Conservation (phyloP, 2,888 invertebrate genomes). For the Heliconius sara region DNA sequence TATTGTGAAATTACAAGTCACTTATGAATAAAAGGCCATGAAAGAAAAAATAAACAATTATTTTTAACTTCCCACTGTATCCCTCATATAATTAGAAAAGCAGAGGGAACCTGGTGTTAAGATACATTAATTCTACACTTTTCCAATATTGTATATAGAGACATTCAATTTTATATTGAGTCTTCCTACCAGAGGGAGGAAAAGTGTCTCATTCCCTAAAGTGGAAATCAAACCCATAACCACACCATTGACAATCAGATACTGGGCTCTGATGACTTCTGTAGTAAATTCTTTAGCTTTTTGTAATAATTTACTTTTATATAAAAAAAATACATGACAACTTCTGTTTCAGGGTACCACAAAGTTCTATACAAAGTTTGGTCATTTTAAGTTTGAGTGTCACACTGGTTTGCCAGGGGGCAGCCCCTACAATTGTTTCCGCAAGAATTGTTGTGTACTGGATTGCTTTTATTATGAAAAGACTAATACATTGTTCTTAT, state of each 20-base stretch:
- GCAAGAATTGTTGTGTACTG: constrained; percentile 86
- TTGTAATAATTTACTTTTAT: background rate
- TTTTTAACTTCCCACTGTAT: no score
- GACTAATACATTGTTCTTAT: constrained; percentile 87
- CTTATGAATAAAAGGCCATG: no score
- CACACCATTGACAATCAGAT: no score
- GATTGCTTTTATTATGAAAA: constrained; percentile 91
- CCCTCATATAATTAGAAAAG: no score
- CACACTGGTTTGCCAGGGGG: constrained; percentile 90
- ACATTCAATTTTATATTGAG: background rate
- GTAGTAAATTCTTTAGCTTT: background rate
- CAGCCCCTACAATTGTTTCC: constrained; percentile 57
- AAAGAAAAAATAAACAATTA: no score
- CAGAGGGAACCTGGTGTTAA: no score
- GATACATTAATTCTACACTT: no score
- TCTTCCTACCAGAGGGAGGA: background rate
- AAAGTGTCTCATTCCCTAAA: background rate
- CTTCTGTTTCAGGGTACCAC: constrained; percentile 86
- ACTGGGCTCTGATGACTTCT: background rate
- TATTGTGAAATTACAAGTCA: no score
- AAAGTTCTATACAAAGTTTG: constrained; percentile 87
- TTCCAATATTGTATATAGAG: background rate
- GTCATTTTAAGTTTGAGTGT: constrained; percentile 82
- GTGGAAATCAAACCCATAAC: background rate
- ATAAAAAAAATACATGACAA: background rate